Percentiles rank a stretch among this genome's conserved stretches.
Evolutionary conservation across 2,888 invertebrate species (phyloP).

Genomic region (Slavum lentiscoides): DNA sequence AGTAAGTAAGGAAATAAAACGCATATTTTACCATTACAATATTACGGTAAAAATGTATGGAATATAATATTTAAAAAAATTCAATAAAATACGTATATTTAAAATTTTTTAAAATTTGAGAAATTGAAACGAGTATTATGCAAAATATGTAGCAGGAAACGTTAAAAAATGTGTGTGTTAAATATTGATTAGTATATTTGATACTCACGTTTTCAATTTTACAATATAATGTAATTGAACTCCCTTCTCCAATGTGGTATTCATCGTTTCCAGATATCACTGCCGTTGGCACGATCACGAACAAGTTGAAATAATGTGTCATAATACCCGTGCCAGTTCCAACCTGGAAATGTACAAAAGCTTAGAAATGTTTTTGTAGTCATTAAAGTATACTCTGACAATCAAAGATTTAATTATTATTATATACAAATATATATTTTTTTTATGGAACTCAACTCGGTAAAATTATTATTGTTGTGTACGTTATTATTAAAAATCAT

Average conservation of each 20-base stretch:
- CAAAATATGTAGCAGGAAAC: no score
- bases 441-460: no score
- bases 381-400: not conserved
- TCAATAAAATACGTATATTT: no score
- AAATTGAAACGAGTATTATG: no score
- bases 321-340: slow-evolving; percentile 61
- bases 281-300: slow-evolving; percentile 61
- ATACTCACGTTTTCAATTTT: slow-evolving; percentile 60
- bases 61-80: not conserved
- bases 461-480: no score
- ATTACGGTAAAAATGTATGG: not conserved
- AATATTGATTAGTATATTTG: not conserved
- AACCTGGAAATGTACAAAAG: slow-evolving; percentile 58
- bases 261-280: slow-evolving; percentile 61
- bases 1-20: no score
- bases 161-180: no score
- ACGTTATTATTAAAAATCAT: no score
- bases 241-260: slow-evolving; percentile 61
- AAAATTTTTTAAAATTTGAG: no score
- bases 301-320: slow-evolving; percentile 60
- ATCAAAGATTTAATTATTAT: not conserved
- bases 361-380: not conserved
- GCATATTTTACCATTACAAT: not conserved
- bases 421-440: not conserved
- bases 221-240: slow-evolving; percentile 61